phyloP scores from a whole-genome alignment of 1,140 invertebrate genomes.

The Papilio helenus region DNA sequence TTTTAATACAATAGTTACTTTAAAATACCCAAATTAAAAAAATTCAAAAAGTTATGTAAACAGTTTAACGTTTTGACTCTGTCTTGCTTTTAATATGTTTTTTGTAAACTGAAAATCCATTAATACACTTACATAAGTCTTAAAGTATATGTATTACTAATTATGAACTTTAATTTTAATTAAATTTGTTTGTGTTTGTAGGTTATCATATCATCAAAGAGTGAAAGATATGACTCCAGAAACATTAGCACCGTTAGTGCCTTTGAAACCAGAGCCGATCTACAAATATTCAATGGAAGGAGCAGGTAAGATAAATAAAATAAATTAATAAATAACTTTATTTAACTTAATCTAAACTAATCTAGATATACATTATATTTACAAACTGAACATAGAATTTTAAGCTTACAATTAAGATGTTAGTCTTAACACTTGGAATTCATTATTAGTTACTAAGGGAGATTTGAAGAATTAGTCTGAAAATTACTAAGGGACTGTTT shows the following conservation, averaged over 20 bases:
- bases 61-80: too few relatives aligned
- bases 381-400: conserved; percentile 59
- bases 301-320: conserved; percentile 85
- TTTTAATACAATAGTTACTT: conserved; percentile 1
- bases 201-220: conserved; percentile 97
- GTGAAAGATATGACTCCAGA: conserved; percentile 96
- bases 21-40: neutral
- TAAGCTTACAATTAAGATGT: conserved; percentile 35
- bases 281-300: conserved; percentile 93
- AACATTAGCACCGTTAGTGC: conserved; percentile 92
- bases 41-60: neutral
- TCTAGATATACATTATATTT: conserved; percentile 67
- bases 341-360: conserved; percentile 67
- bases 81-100: too few relatives aligned
- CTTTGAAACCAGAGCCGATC: conserved; percentile 89
- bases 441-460: too few relatives aligned
- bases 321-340: conserved; percentile 60
- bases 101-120: too few relatives aligned
- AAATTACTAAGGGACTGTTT: too few relatives aligned
- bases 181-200: conserved; percentile 83
- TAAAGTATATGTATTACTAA: too few relatives aligned
- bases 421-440: neutral
- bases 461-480: too few relatives aligned
- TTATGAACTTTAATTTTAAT: too few relatives aligned
- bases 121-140: too few relatives aligned